Conservation (phyloP, 1,140 invertebrate species). For the Drosophila pectinifera region DNA sequence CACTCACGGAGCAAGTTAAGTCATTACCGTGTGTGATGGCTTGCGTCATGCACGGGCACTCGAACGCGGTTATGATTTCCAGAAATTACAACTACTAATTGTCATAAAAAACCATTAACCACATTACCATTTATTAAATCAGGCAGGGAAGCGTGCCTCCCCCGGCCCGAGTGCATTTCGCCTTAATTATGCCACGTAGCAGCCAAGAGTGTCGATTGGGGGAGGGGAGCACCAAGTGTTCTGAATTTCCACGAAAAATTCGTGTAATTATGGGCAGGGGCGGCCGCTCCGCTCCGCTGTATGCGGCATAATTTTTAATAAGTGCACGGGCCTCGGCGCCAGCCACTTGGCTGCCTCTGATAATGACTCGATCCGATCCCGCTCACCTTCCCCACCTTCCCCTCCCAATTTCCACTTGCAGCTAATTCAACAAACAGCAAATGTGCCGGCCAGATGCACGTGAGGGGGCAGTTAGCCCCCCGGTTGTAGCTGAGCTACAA, state of each 20-base stretch:
- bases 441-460: slow-evolving; percentile 49
- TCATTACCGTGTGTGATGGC: slow-evolving; percentile 61
- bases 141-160: slow-evolving; percentile 69
- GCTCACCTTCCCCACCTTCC: slow-evolving; percentile 17
- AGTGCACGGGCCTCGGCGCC: slow-evolving; percentile 48
- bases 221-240: slow-evolving; percentile 32
- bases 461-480: slow-evolving; percentile 35
- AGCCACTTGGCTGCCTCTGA: slow-evolving; percentile 48
- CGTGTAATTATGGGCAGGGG: slow-evolving; percentile 67
- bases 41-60: slow-evolving; percentile 41
- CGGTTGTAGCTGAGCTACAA: slow-evolving; percentile 7
- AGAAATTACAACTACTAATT: slow-evolving; percentile 79
- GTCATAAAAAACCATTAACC: slow-evolving; percentile 74
- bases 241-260: slow-evolving; percentile 78
- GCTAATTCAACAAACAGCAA: slow-evolving; percentile 42
- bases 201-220: slow-evolving; percentile 36
- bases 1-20: slow-evolving; percentile 55
- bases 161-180: slow-evolving; percentile 44
- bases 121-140: slow-evolving; percentile 77
- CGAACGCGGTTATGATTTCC: slow-evolving; percentile 73
- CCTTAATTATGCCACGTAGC: slow-evolving; percentile 79
- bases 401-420: slow-evolving; percentile 26
- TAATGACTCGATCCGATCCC: slow-evolving; percentile 42
- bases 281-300: slow-evolving; percentile 24
- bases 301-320: slow-evolving; percentile 61